Percentiles rank a stretch among this genome's conserved stretches.
phyloP scores from a whole-genome alignment of 2,113 vertebrate species.

The Eupsittula cactorum region DNA sequence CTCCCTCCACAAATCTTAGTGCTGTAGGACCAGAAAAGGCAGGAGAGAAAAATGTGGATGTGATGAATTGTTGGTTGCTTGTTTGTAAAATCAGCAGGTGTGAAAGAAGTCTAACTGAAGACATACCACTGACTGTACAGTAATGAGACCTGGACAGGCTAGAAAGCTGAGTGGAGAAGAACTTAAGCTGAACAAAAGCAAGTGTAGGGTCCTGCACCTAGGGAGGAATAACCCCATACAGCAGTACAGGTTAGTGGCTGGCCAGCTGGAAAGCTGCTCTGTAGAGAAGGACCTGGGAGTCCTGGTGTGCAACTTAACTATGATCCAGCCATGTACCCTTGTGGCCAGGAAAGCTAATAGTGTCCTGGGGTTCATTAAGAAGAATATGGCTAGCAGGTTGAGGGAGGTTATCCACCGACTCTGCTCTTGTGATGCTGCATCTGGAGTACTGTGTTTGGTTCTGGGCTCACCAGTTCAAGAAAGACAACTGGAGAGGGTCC shows the following conservation, averaged over 20 bases:
- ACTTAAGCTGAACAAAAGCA: not conserved
- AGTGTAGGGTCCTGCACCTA: not conserved
- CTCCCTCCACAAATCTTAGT: accelerated
- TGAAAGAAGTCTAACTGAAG: accelerated
- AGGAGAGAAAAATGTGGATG: not conserved
- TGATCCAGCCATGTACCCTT: not conserved
- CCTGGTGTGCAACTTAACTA: not conserved
- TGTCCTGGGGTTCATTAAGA: not conserved
- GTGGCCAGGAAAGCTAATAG: not conserved
- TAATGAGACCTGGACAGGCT: not conserved
- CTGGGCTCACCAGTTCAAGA: not conserved
- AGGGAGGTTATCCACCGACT: not conserved
- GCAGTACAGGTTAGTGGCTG: not conserved
- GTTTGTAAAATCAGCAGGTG: not conserved
- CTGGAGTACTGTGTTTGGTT: not conserved
- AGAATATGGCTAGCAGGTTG: not conserved
- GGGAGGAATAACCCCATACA: not conserved
- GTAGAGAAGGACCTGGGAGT: not conserved
- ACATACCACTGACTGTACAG: accelerated
- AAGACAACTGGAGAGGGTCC: not conserved
- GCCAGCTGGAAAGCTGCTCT: not conserved
- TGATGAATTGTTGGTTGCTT: not conserved
- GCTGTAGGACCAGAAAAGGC: not conserved
- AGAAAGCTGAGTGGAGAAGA: not conserved
- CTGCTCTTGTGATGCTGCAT: not conserved